A percentile compares a stretch with the other conserved stretches of the same genome.
These are phyloP conservation scores for Xylota sylvarum DNA, from an alignment of 2,888 invertebrate species.

Conservation along the genomic window DNA sequence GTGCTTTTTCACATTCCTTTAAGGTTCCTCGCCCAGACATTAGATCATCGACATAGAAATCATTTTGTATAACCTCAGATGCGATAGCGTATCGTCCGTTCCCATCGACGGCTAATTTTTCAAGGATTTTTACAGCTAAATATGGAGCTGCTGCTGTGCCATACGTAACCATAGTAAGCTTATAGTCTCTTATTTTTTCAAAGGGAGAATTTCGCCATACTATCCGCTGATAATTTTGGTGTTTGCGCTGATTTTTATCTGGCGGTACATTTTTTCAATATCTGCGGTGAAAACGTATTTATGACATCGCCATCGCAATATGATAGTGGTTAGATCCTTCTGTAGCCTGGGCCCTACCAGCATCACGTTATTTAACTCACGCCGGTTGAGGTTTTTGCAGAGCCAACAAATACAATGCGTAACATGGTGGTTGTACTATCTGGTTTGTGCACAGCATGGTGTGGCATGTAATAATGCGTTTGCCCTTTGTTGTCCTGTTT, in stretches of 20 bases:
- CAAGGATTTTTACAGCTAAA: too few relatives aligned
- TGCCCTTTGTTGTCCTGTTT: not conserved
- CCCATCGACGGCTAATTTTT: too few relatives aligned
- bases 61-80: too few relatives aligned
- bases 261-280: not conserved
- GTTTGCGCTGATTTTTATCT: not conserved
- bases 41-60: not conserved
- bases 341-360: not conserved
- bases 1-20: not conserved
- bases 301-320: not conserved
- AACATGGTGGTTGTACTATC: not conserved
- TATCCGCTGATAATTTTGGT: too few relatives aligned
- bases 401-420: not conserved
- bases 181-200: too few relatives aligned
- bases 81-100: too few relatives aligned
- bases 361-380: not conserved
- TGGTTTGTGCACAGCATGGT: not conserved
- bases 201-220: too few relatives aligned
- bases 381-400: not conserved
- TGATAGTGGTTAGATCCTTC: not conserved
- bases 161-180: too few relatives aligned
- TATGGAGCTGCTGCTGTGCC: too few relatives aligned
- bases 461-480: not conserved
- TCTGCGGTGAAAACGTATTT: not conserved
- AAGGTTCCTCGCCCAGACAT: not conserved